Base-by-base conservation (phyloP, 2,113 vertebrate genomes). In the Lepus americanus region DNA sequence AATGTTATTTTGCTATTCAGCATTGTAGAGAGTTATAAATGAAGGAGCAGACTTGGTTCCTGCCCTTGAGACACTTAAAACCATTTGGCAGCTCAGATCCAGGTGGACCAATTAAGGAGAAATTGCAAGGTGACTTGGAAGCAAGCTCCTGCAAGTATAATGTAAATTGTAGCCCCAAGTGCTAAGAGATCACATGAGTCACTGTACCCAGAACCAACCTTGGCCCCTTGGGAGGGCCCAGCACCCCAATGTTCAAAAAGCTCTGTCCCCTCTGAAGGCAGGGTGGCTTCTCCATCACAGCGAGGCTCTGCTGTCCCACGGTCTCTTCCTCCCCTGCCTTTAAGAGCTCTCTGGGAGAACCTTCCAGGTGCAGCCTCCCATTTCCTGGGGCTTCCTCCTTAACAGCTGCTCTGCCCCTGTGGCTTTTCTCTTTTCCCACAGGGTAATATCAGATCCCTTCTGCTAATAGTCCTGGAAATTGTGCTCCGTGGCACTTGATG, bases 71-170 rank as follows among this genome's bases (percentile, higher is more conserved):
- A 44, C 23, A 87, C 55, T 91, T 72, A 86, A 82, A 93, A 66
- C 67, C 70, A 96, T 66, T 74, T 69, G 80, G 83, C 81, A 66
- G 49, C 80, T 86, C 74, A 29, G 61, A 73, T 70, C 53, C 33
- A 64, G 87, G 87, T 73, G 51, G 79, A 84, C 87, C 55, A 94
- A 96, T 91, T 80, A 89, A 63, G 83, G 55, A 87, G 59, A 87
- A 92, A 92, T 70, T 81, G 74, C 64, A 66, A 82, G 63, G 31
- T 36, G 49, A 51, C 33, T 12, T 55, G 66, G 70, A 87, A 53
- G 39, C 66, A 74, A 78, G 80, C 44, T 84, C 39, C 49, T 89
- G 31, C 16, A 80, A 33, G 63, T 33, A 33, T 7, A 86, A 76
- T 72, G 80, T 87, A 83, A 66, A 83, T 11, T 83, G 53, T 73